phyloP scores from a whole-genome alignment of 2,797 vertebrate genomes.

The Knipowitschia caucasica region DNA sequence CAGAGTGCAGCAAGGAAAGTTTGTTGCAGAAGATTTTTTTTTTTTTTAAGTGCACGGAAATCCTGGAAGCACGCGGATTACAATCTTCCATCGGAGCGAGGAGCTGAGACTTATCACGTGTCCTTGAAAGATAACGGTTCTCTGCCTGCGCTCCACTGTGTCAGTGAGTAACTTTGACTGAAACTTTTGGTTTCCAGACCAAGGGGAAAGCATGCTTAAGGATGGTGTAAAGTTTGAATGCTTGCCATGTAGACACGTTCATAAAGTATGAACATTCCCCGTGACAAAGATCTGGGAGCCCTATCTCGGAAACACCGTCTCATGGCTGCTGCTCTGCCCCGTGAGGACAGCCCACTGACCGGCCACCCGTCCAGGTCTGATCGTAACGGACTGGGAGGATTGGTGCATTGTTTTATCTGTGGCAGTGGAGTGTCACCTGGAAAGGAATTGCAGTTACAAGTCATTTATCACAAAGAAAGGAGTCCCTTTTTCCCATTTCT shows the following conservation, averaged over 20 bases:
- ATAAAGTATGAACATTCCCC: conserved; percentile 75
- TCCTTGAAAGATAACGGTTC: conserved; percentile 36
- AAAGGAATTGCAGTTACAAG: conserved; percentile 83
- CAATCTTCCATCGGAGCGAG: conserved; percentile 23
- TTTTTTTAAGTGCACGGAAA: conserved; percentile 46
- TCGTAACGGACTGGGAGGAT: conserved; percentile 67
- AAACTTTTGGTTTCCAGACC: conserved; percentile 41
- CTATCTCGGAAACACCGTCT: conserved; percentile 88
- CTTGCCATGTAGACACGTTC: conserved; percentile 52
- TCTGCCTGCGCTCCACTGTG: conserved; percentile 56
- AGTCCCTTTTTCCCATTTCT: conserved; percentile 91
- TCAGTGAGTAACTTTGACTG: conserved; percentile 55
- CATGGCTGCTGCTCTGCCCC: conserved; percentile 79
- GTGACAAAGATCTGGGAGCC: conserved; percentile 72
- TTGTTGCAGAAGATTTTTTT: conserved; percentile 59
- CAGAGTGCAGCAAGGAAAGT: conserved; percentile 63
- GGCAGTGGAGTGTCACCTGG: conserved; percentile 88
- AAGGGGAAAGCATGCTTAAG: conserved; percentile 26
- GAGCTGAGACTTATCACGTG: conserved; percentile 21
- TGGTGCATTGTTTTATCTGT: conserved; percentile 90
- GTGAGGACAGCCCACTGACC: conserved; percentile 70
- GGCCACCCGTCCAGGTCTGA: conserved; percentile 66
- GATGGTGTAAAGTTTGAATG: conserved; percentile 43
- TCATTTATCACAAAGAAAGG: conserved; percentile 75
- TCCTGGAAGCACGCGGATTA: conserved; percentile 38